Conservation (phyloP, 2,888 invertebrate genomes). For the Teleogryllus oceanicus region DNA sequence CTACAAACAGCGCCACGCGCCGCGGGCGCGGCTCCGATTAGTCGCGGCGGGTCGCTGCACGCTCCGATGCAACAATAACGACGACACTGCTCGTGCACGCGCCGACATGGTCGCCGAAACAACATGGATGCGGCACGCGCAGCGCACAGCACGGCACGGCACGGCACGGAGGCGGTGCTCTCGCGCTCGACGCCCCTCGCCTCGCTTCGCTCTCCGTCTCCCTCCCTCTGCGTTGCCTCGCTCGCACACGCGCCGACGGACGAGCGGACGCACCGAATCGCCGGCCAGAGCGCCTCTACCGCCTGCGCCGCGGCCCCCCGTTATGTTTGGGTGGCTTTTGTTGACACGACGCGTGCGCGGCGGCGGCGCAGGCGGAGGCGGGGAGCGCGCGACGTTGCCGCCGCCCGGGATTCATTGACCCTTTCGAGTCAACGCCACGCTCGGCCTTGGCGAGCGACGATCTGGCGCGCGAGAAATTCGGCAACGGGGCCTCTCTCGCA, state of each 20-base stretch:
- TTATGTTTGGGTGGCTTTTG: slow-evolving; percentile 11
- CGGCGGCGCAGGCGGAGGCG: not conserved
- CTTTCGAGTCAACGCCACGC: slow-evolving; percentile 21
- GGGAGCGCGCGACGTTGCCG: slow-evolving; percentile 24
- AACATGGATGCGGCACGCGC: slow-evolving; percentile 18
- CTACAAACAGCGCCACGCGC: not conserved
- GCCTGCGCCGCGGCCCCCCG: not conserved
- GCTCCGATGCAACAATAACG: not conserved
- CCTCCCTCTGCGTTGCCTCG: not conserved
- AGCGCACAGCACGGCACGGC: not conserved
- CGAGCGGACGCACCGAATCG: not conserved
- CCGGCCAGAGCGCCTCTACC: not conserved
- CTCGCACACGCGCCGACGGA: not conserved
- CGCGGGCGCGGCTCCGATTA: not conserved
- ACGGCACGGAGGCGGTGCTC: not conserved
- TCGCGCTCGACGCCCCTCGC: not conserved
- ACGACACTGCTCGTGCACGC: not conserved
- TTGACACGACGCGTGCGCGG: not conserved
- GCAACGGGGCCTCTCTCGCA: not conserved
- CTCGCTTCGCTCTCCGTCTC: not conserved
- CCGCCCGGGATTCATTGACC: slow-evolving; percentile 28
- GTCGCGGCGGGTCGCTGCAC: not conserved
- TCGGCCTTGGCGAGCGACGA: slow-evolving; percentile 25
- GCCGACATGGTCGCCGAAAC: not conserved
- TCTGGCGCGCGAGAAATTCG: not conserved